Percentiles rank a stretch among this genome's conserved stretches.
phyloP scores from a whole-genome alignment of 2,888 invertebrate genomes.

The Lasius fuliginosus region DNA sequence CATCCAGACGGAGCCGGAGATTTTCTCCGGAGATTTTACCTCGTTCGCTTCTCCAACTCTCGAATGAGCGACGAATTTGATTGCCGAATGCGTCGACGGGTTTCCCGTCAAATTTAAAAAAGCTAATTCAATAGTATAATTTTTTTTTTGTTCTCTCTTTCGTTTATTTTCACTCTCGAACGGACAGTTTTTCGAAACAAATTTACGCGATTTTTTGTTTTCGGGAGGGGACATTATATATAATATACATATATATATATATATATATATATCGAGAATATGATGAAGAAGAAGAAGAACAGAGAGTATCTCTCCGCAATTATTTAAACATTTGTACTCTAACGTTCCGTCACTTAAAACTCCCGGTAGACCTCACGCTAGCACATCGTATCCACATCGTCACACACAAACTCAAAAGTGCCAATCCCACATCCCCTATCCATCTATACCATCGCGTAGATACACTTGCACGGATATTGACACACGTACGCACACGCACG shows the following conservation, averaged over 20 bases:
- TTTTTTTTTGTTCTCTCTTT: background rate
- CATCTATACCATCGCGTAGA: slow-evolving; percentile 13
- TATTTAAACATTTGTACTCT: background rate
- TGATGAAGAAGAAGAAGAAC: background rate
- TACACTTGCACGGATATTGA: slow-evolving; percentile 42
- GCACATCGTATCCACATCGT: slow-evolving; percentile 39
- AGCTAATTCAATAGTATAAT: too few species aligned
- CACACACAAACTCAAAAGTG: slow-evolving; percentile 47
- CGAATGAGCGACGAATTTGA: slow-evolving; percentile 43
- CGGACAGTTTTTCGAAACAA: background rate
- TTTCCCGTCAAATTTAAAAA: slow-evolving; percentile 13
- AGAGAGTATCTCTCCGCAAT: background rate
- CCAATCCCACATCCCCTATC: slow-evolving; percentile 40
- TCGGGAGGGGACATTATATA: background rate
- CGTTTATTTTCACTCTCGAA: background rate
- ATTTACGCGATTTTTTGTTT: background rate
- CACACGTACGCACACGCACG: slow-evolving; percentile 51
- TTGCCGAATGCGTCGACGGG: slow-evolving; percentile 26
- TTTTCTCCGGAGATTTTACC: slow-evolving; percentile 55
- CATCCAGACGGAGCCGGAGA: slow-evolving; percentile 55
- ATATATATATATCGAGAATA: background rate
- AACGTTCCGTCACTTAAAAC: slow-evolving; percentile 20
- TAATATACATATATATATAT: background rate
- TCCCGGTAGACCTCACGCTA: background rate
- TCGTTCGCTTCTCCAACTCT: slow-evolving; percentile 40